Evolutionary conservation across 2,797 vertebrate species (phyloP), one percentile per base, ranked within the genome.

Genomic region (Oryzias dopingdopingensis): DNA sequence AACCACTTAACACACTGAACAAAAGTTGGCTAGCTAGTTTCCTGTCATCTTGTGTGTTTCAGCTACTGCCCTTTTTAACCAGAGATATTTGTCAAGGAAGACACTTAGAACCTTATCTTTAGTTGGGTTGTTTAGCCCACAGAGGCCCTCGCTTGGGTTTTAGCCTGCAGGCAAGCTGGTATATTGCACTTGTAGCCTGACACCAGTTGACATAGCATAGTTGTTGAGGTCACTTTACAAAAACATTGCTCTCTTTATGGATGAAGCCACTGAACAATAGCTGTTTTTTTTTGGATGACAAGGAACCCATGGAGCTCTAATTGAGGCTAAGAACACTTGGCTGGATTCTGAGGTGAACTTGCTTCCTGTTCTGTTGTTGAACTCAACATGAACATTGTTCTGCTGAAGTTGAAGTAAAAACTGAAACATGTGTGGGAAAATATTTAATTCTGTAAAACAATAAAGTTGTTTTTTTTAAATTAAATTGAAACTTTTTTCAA

Each of bases 171-270:
- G 86, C 87, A 84, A 59, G 77, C 77, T 75, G 77, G 73, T 78
- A 78, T 78, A 74, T 79, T 59, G 79, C 83, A 84, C 89, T 87
- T 85, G 90, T 87, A 89, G 86, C 82, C 87, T 91, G 91, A 92
- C 89, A 92, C 90, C 91, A 89, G 88, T 93, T 93, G 90, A 92
- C 91, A 92, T 84, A 84, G 83, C 73, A 88, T 87, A 82, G 87
- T 86, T 88, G 69, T 82, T 79, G 86, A 83, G 91, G 91, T 93
- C 91, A 90, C 81, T 78, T 78, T 88, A 90, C 84, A 91, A 92
- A 90, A 92, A 93, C 91, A 92, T 83, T 76, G 80, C 82, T 82
- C 79, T 81, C 84, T 82, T 82, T 82, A 72, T 86, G 70, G 73
- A 74, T 63, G 82, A 88, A 84, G 66, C 74, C 59, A 55, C 57